Evolutionary conservation across 2,113 vertebrate species (phyloP).

Genomic region (Pao palembangensis): DNA sequence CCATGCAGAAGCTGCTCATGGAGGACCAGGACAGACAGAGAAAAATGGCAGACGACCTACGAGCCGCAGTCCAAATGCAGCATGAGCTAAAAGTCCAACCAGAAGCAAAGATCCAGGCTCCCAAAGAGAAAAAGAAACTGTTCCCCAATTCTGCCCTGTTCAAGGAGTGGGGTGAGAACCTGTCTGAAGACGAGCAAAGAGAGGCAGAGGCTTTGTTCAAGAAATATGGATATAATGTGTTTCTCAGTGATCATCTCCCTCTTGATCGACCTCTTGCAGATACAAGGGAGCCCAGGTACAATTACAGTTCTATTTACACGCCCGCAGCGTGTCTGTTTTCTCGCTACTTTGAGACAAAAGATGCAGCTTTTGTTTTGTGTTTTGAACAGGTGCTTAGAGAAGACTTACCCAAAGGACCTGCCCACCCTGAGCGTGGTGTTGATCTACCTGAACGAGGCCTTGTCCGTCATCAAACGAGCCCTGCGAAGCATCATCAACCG

Average conservation of each 20-base stretch:
- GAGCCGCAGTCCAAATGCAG: not conserved
- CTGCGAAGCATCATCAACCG: slow-evolving; percentile 71
- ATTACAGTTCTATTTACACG: not conserved
- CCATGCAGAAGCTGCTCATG: slow-evolving; percentile 30
- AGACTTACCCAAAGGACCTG: slow-evolving; percentile 70
- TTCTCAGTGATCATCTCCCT: slow-evolving; percentile 68
- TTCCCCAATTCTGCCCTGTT: slow-evolving; percentile 62
- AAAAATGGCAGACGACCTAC: slow-evolving; percentile 1
- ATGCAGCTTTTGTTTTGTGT: not conserved
- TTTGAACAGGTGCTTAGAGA: slow-evolving; percentile 64
- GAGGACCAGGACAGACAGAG: not conserved
- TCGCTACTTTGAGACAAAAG: too few species aligned
- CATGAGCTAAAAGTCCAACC: not conserved
- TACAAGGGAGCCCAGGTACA: slow-evolving; percentile 58
- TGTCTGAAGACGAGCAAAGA: slow-evolving; percentile 64
- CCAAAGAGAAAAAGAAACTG: slow-evolving; percentile 41
- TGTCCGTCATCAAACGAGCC: slow-evolving; percentile 75
- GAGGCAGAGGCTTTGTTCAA: slow-evolving; percentile 59
- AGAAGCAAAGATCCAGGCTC: not conserved
- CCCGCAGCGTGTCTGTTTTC: too few species aligned
- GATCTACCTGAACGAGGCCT: slow-evolving; percentile 79
- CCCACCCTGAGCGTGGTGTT: slow-evolving; percentile 74
- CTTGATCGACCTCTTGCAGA: slow-evolving; percentile 63
- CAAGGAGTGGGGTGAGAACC: slow-evolving; percentile 56
- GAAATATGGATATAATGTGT: slow-evolving; percentile 71